Base-by-base conservation (phyloP, 2,888 invertebrate genomes). In the Pecten maximus region DNA sequence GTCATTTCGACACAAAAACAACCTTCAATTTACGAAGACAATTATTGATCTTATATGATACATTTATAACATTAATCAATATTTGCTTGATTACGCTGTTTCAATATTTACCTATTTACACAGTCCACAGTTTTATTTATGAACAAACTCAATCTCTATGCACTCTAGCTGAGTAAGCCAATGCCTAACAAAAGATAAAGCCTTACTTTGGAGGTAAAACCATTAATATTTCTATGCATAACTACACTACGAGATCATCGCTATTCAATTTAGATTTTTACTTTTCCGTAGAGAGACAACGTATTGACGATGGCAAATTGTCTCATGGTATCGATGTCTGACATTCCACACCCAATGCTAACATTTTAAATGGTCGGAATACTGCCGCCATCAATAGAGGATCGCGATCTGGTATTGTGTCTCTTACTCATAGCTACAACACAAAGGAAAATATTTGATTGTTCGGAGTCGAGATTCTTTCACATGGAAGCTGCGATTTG, bases 101-200 rank as follows among this genome's bases (percentile, higher is more conserved):
- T 74, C 74, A 74, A 35, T 74, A 74, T 74, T 74, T 19, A 74
- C 35, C 35, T 74, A 74, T 74, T 74, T 74, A 35, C 74, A 74
- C 35, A 74, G 74, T 74, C 15, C 74, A 35, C 35, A 16, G 74
- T 8, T 74, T 74, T 74, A 74, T 28, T 8, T 74, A 74, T 1
- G 74, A 8, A 35, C 28, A 44, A 35, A 35, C 54, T 19, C 74
- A 1, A 6, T 28, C 35, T 35, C 35, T 74, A 35, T 35, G 74
- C 28, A 28, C 74, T 74, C 74, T 74, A 23, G 74, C 35, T 35
- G 28, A 8, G 74, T 74, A 74, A 74, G 74, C 74, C 74, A 28
- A 74, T 74, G 74, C 10, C 35, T 6, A 2, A 74, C 74, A 74
- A 74, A 35, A 74, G 74, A 35, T 6, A 10, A 35, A 74, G 12